A percentile compares a stretch with the other conserved stretches of the same genome.
Conservation (phyloP, 2,888 invertebrate genomes). For the Mesoligia furuncula region DNA sequence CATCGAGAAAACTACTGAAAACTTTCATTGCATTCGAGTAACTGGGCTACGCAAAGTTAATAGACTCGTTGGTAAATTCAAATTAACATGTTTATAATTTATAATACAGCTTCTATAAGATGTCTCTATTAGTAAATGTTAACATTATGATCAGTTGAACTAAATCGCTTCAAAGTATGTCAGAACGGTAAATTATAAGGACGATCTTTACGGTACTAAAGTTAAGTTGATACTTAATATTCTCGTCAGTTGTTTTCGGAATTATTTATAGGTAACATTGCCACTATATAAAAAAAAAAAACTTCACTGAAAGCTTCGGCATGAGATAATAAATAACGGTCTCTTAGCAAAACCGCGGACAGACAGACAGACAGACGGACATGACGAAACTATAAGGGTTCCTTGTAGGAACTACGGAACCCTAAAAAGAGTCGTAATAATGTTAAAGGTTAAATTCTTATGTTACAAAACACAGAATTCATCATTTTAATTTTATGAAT, state of each 20-base stretch:
- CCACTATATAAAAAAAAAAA: background rate
- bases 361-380: too few species aligned
- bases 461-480: conserved; percentile 71
- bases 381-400: too few species aligned
- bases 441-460: conserved; percentile 55
- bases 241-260: conserved; percentile 1
- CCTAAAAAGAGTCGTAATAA: conserved; percentile 30
- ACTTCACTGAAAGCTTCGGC: conserved; percentile 1
- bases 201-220: conserved; percentile 18
- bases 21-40: conserved; percentile 59
- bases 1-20: conserved; percentile 76
- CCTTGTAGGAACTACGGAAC: too few species aligned
- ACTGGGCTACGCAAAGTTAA: conserved; percentile 30
- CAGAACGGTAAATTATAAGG: conserved; percentile 14
- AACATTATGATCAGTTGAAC: conserved; percentile 15
- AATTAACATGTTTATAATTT: conserved; percentile 41
- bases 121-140: conserved; percentile 42
- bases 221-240: conserved; percentile 12
- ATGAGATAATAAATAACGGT: too few species aligned
- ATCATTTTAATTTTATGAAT: conserved; percentile 81
- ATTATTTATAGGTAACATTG: conserved; percentile 19
- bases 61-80: conserved; percentile 34
- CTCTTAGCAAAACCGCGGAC: too few species aligned
- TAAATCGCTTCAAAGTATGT: conserved; percentile 18
- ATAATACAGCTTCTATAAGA: conserved; percentile 24